phyloP scores from a whole-genome alignment of 2,797 vertebrate species.

The Loris lydekkerianus region DNA sequence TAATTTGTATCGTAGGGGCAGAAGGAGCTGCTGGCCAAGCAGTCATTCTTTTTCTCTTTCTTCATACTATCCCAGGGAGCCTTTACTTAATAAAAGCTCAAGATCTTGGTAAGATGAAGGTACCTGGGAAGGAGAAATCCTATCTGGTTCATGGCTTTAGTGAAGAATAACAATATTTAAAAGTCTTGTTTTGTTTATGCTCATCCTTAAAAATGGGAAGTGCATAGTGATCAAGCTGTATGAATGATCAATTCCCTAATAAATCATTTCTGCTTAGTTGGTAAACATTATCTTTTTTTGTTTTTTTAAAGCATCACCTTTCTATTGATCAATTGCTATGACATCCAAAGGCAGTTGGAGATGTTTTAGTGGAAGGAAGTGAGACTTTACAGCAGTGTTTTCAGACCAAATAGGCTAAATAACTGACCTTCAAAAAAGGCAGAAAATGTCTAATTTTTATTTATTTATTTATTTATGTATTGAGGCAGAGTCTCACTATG shows the following conservation, averaged over 20 bases:
- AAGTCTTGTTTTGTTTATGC: constrained; percentile 15
- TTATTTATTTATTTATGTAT: too few species aligned
- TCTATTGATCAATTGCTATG: background rate
- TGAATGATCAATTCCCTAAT: background rate
- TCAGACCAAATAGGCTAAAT: background rate
- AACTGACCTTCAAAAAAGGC: background rate
- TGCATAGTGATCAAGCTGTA: background rate
- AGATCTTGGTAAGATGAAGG: background rate
- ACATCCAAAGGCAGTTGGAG: background rate
- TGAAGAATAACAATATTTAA: background rate
- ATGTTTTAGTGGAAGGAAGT: background rate
- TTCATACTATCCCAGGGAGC: background rate
- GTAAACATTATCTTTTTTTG: background rate
- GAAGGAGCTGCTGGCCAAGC: background rate
- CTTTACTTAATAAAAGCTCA: background rate
- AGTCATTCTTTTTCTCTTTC: background rate
- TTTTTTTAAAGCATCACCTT: background rate
- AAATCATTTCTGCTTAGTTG: background rate
- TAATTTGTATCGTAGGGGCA: background rate
- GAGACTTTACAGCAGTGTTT: background rate
- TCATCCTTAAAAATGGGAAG: constrained; percentile 19
- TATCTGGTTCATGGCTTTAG: background rate
- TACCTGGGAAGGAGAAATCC: background rate
- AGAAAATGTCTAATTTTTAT: background rate
- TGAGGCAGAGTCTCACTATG: too few species aligned